Evolutionary conservation across 2,113 vertebrate genomes (phyloP), one percentile per base, ranked within the genome.

Genomic region (Willisornis vidua): DNA sequence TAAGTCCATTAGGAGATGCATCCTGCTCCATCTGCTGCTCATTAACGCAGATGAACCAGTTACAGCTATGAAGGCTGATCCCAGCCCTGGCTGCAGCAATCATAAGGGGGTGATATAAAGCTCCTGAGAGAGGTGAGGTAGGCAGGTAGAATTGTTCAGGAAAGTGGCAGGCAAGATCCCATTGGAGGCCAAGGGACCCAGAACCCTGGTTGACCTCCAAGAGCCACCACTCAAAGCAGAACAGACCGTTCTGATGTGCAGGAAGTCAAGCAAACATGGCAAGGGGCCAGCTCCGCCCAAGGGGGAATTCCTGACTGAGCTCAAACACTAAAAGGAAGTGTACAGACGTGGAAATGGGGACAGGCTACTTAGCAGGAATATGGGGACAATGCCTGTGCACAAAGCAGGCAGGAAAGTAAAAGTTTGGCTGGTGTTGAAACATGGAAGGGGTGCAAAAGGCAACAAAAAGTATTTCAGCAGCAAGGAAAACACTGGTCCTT

Each of bases 271-370:
- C 54, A 84, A 89, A 66, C 1, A 1, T 39, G 73, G 87, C 91
- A 87, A 13, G 19, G 49, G 7, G 80, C 76, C 84, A 92, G 84
- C 67, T 90, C 91, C 37, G 12, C 93, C 65, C 25, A 1, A 81
- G 15, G 91, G 91, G 95, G 92, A 96, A 95, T 89, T 96, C 93
- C 95, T 75, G 81, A 48, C 52, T 71, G 74, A 93, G 57, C 70
- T 78, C 81, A 93, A 55, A 33, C 52, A 45, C 51, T 33, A 55
- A 46, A 89, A 95, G 87, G 89, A 96, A 95, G 67, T 12, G 14
- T 7, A 61, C 0, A 1, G 54, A 73, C 23, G 51, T 94, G 41
- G 82, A 86, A 92, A 81, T 55, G 70, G 48, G 61, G 70, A 93
- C 48, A 43, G 43, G 12, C 48, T 89, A 2, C 31, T 84, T 24